Evolutionary conservation across 1,140 invertebrate genomes (phyloP).

Genomic region (Bombus vancouverensis): DNA sequence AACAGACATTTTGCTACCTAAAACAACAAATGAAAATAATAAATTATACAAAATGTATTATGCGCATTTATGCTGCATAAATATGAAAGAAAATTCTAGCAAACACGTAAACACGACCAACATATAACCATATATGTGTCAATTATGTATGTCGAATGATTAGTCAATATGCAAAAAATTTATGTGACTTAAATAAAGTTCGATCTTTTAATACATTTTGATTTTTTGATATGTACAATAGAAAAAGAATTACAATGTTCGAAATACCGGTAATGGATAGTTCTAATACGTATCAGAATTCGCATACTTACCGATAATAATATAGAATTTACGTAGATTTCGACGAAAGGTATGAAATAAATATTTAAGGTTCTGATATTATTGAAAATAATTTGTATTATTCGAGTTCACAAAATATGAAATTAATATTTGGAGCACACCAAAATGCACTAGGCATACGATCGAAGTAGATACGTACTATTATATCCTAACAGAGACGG

Average conservation of each 20-base stretch:
- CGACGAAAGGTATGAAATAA: not conserved
- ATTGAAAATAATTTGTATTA: not conserved
- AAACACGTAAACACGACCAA: not conserved
- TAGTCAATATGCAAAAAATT: not conserved
- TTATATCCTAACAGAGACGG: no score
- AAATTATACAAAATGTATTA: not conserved
- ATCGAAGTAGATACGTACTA: not conserved
- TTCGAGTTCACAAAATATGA: not conserved
- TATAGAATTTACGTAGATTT: not conserved
- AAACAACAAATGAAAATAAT: constrained; percentile 10
- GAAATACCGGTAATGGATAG: not conserved
- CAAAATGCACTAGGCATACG: constrained; percentile 3
- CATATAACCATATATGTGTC: not conserved
- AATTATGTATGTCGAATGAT: not conserved
- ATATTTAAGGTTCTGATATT: not conserved
- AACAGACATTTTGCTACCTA: constrained; percentile 50
- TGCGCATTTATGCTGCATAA: no score
- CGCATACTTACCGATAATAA: not conserved
- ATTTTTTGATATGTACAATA: not conserved
- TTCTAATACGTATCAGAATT: not conserved
- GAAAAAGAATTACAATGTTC: not conserved
- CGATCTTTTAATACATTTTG: not conserved
- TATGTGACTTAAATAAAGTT: not conserved
- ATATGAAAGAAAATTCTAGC: not conserved
- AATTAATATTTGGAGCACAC: constrained; percentile 14